Evolutionary conservation across 2,113 vertebrate species (phyloP).

Genomic region (Aphelocoma coerulescens): DNA sequence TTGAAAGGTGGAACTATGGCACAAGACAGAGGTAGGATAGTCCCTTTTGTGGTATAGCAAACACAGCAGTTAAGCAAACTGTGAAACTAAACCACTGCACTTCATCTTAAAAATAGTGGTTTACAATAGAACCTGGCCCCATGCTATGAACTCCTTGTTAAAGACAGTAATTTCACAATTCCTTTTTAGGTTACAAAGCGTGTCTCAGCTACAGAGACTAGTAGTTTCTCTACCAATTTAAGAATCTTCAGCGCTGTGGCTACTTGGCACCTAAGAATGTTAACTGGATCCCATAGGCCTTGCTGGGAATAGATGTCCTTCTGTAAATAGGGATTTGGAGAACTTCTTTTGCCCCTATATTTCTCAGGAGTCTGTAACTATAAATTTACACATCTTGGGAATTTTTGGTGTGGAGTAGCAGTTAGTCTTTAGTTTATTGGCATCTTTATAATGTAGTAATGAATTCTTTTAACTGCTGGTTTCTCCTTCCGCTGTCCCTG

Average conservation of each 20-base stretch:
- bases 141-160: neutral
- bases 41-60: neutral
- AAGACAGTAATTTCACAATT: slow-evolving; percentile 38
- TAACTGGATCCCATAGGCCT: neutral
- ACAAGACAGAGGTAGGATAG: neutral
- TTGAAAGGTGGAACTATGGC: neutral
- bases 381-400: neutral
- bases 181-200: neutral
- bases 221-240: slow-evolving; percentile 31
- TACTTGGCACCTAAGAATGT: neutral
- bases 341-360: neutral
- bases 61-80: neutral
- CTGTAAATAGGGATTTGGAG: neutral
- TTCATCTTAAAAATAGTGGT: neutral
- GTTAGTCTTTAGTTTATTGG: neutral
- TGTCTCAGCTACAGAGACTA: neutral
- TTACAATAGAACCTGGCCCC: neutral
- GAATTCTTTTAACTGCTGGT: neutral
- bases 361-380: neutral
- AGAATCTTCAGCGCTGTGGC: neutral
- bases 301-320: neutral
- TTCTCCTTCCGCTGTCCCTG: neutral
- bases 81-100: neutral
- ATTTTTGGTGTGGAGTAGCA: neutral
- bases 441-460: neutral